Conservation (phyloP, 2,797 vertebrate genomes). For the Salarias fasciatus region DNA sequence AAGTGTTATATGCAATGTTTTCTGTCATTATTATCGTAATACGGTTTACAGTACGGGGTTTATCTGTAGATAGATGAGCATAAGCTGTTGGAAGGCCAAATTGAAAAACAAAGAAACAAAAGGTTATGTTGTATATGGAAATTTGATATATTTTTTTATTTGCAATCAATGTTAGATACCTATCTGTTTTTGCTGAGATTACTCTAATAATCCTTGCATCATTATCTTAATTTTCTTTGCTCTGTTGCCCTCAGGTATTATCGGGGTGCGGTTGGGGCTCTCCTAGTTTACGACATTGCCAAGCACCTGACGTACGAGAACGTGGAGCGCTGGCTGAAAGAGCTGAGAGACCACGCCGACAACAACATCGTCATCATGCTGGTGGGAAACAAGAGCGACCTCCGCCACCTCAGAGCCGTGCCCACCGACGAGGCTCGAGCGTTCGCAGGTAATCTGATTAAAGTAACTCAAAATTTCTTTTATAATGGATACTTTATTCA, state of each 20-base stretch:
- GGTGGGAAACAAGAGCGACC: constrained; percentile 96
- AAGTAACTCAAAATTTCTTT: neutral
- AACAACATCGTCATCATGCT: constrained; percentile 98
- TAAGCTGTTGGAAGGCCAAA: no score
- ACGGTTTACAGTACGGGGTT: no score
- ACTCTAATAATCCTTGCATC: no score
- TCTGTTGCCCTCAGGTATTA: constrained; percentile 86
- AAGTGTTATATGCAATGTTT: constrained; percentile 52
- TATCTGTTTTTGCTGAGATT: no score
- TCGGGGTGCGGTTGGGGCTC: constrained; percentile 91
- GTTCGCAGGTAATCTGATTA: constrained; percentile 84
- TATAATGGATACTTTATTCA: no score
- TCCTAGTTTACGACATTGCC: constrained; percentile 95
- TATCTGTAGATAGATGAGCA: no score
- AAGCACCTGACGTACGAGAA: constrained; percentile 92
- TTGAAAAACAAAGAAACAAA: no score
- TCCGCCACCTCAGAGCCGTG: constrained; percentile 85
- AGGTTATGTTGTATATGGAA: no score
- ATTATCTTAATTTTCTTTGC: neutral
- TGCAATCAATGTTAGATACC: no score
- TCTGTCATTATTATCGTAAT: no score
- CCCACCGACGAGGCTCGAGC: constrained; percentile 94
- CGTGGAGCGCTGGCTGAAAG: constrained; percentile 96
- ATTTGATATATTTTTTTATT: no score
- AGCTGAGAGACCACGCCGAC: constrained; percentile 93